Percentiles rank a stretch among this genome's conserved stretches.
These are phyloP conservation scores for Glaucidium brasilianum DNA, from an alignment of 2,113 vertebrate genomes.

Conservation along the genomic window DNA sequence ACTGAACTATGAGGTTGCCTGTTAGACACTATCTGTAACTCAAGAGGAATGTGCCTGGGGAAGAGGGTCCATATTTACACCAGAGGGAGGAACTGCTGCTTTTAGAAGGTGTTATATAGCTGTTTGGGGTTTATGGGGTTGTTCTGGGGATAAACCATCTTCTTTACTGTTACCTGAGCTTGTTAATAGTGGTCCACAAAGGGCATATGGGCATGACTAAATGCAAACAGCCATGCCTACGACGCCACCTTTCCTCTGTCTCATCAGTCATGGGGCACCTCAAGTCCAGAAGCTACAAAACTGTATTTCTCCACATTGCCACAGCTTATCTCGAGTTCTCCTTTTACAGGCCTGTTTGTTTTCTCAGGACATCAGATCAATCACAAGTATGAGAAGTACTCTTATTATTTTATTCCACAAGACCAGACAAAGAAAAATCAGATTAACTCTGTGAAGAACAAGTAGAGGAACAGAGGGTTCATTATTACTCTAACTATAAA, in stretches of 20 bases:
- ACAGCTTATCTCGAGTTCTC: not conserved
- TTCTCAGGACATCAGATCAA: not conserved
- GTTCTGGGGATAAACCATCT: not conserved
- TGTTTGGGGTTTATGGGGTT: not conserved
- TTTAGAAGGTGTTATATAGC: not conserved
- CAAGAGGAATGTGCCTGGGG: not conserved
- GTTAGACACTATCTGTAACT: not conserved
- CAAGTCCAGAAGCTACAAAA: not conserved
- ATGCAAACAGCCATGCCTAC: not conserved
- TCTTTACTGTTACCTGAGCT: not conserved
- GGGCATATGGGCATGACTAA: fast-evolving
- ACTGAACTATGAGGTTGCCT: not conserved
- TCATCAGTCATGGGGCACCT: fast-evolving
- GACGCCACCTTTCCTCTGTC: not conserved
- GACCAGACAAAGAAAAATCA: not conserved
- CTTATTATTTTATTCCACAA: not conserved
- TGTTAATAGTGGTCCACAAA: not conserved
- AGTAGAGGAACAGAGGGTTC: not conserved
- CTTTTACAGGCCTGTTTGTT: not conserved
- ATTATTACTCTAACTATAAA: not conserved
- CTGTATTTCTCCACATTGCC: not conserved
- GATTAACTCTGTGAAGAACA: not conserved
- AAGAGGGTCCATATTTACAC: not conserved
- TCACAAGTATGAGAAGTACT: not conserved
- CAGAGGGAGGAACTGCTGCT: not conserved